Evolutionary conservation across 2,797 vertebrate species (phyloP).

Genomic region (Acipenser transmontanus): DNA sequence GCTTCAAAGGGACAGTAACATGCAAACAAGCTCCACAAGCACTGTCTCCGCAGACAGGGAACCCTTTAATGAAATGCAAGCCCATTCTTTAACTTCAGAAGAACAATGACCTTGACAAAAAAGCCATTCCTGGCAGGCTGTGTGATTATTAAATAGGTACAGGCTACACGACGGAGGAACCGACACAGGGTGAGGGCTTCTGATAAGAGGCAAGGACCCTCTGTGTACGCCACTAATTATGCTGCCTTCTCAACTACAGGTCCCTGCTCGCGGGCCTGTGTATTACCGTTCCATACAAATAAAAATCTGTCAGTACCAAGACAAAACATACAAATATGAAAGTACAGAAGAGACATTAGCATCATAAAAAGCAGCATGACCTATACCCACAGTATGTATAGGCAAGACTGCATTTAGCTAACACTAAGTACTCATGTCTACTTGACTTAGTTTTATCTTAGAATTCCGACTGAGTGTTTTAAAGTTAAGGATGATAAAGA

Average conservation of each 20-base stretch:
- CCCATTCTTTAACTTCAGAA: constrained; percentile 40
- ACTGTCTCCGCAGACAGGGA: constrained; percentile 25
- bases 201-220: constrained; percentile 16
- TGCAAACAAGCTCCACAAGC: constrained; percentile 36
- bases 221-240: constrained; percentile 29
- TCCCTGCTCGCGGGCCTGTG: too few species aligned
- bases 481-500: too few species aligned
- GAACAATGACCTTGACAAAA: constrained; percentile 44
- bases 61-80: constrained; percentile 39
- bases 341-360: too few species aligned
- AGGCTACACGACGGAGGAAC: constrained; percentile 35
- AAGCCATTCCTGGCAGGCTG: constrained; percentile 36
- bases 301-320: too few species aligned
- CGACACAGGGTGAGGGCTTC: constrained; percentile 28
- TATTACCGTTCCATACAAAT: too few species aligned
- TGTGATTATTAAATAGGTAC: constrained; percentile 39
- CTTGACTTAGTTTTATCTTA: too few species aligned
- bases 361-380: too few species aligned
- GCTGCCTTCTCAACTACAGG: constrained; percentile 20
- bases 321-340: too few species aligned
- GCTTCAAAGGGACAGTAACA: constrained; percentile 42
- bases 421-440: too few species aligned
- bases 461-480: too few species aligned
- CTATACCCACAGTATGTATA: too few species aligned
- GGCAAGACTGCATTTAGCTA: too few species aligned